Evolutionary conservation across 2,113 vertebrate genomes (phyloP).

Genomic region (Psittacara wagleri): DNA sequence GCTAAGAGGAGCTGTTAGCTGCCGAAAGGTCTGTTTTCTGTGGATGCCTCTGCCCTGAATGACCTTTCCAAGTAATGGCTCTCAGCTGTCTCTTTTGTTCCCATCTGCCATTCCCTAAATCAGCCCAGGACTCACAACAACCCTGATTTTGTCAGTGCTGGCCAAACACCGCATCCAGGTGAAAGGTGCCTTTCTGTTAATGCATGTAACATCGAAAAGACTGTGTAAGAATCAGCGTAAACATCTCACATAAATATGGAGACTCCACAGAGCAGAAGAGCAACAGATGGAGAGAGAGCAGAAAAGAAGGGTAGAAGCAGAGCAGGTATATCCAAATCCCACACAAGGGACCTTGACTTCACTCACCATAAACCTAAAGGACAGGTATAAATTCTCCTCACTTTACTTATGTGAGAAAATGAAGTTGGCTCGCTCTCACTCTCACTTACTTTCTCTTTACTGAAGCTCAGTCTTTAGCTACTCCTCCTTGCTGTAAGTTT

Average conservation of each 20-base stretch:
- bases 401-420: background rate
- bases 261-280: background rate
- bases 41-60: background rate
- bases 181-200: background rate
- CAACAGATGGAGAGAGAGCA: background rate
- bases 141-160: rapidly evolving
- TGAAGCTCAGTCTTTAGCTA: background rate
- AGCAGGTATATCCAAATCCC: background rate
- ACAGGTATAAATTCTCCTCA: background rate
- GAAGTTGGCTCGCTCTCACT: background rate
- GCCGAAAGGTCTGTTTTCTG: background rate
- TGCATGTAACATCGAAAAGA: background rate
- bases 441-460: background rate
- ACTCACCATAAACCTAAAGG: background rate
- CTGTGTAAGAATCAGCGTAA: background rate
- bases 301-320: background rate
- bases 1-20: background rate
- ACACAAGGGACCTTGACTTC: background rate
- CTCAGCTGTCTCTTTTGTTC: background rate
- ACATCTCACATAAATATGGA: background rate
- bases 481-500: background rate
- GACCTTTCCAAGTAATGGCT: background rate
- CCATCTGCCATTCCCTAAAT: background rate
- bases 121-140: background rate
- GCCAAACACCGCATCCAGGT: background rate